These are phyloP conservation scores for Gryon sp. DNA, from an alignment of 1,140 invertebrate genomes.

Conservation along the genomic window DNA sequence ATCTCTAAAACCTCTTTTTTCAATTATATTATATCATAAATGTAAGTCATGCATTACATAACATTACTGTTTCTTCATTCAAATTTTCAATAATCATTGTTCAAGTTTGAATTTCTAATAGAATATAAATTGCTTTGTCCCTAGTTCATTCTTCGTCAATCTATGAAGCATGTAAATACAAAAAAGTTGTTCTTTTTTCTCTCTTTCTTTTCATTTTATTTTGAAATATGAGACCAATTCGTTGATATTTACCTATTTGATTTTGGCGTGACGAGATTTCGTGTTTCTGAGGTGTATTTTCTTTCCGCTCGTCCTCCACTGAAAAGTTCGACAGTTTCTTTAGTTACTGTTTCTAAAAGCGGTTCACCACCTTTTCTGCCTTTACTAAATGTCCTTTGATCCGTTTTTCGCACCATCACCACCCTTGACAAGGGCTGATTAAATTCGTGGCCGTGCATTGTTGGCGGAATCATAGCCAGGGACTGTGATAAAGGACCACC, in stretches of 20 bases:
- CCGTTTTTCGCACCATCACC: constrained; percentile 83
- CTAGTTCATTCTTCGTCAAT: constrained; percentile 3
- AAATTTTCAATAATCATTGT: constrained; percentile 17
- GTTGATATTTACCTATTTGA: constrained; percentile 73
- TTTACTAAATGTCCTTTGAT: constrained; percentile 81
- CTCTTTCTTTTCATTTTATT: not conserved
- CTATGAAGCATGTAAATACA: constrained; percentile 12
- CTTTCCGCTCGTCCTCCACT: constrained; percentile 81
- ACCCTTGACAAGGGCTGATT: constrained; percentile 81
- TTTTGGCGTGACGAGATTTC: constrained; percentile 78
- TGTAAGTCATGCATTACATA: constrained; percentile 26
- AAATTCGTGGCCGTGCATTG: constrained; percentile 82
- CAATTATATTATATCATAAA: constrained; percentile 17
- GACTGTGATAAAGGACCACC: constrained; percentile 78
- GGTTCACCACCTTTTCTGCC: constrained; percentile 76
- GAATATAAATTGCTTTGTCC: not conserved
- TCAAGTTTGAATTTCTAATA: constrained; percentile 3
- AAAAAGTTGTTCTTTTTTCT: constrained; percentile 12
- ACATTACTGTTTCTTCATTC: constrained; percentile 13
- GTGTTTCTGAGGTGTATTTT: constrained; percentile 82
- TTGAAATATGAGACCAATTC: not conserved
- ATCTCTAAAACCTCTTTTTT: not conserved
- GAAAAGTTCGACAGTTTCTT: constrained; percentile 83
- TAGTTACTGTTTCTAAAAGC: constrained; percentile 81
- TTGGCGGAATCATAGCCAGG: constrained; percentile 78